Conservation (phyloP, 2,888 invertebrate species). For the Geotrupes spiniger region DNA sequence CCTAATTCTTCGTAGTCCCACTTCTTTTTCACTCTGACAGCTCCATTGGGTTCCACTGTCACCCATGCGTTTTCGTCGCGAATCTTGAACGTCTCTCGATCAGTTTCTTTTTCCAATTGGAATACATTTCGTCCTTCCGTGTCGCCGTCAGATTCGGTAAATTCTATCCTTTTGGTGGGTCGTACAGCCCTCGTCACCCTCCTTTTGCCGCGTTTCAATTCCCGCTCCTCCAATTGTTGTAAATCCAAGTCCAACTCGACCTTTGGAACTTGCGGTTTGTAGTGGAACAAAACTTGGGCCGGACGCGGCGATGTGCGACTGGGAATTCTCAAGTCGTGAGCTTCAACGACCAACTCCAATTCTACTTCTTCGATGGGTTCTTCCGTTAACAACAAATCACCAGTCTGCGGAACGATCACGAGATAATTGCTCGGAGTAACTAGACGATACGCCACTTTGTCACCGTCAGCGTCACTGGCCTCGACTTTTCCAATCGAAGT, state of each 20-base stretch:
- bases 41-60: constrained; percentile 86
- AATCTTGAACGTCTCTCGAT: constrained; percentile 89
- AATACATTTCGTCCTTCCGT: constrained; percentile 85
- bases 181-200: constrained; percentile 87
- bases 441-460: constrained; percentile 83
- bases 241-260: constrained; percentile 59
- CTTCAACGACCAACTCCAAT: constrained; percentile 70
- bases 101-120: constrained; percentile 87
- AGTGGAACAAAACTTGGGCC: constrained; percentile 75
- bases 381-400: constrained; percentile 79
- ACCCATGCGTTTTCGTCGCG: constrained; percentile 94
- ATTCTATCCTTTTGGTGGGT: constrained; percentile 90
- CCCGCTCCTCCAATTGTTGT: constrained; percentile 49
- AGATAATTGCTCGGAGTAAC: constrained; percentile 77
- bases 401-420: constrained; percentile 90
- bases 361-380: constrained; percentile 65
- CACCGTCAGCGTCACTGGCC: constrained; percentile 89
- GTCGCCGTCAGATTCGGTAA: constrained; percentile 87
- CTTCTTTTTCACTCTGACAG: constrained; percentile 91
- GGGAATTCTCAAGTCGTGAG: constrained; percentile 78
- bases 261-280: constrained; percentile 56
- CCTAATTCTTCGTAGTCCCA: constrained; percentile 96
- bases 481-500: constrained; percentile 79
- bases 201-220: constrained; percentile 67
- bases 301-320: constrained; percentile 67